These are phyloP conservation scores for Austrofundulus limnaeus DNA, from an alignment of 2,113 vertebrate species.

Conservation along the genomic window DNA sequence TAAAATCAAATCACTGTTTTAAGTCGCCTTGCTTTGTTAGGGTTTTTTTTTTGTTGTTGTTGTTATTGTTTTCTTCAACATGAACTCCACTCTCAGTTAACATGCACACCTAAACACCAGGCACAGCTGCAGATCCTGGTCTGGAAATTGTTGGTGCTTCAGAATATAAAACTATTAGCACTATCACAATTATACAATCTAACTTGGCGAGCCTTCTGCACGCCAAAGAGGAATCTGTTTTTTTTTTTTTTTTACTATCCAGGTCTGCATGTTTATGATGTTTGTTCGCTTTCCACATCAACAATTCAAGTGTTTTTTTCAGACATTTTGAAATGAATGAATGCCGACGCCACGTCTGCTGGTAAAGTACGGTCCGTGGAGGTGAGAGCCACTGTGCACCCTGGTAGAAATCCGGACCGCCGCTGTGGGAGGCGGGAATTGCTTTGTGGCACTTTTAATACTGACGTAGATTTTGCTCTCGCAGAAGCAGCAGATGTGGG, in stretches of 20 bases:
- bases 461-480: slow-evolving; percentile 61
- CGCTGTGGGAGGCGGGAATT: slow-evolving; percentile 16
- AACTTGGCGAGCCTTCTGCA: slow-evolving; percentile 27
- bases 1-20: slow-evolving; percentile 13
- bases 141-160: slow-evolving; percentile 22
- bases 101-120: slow-evolving; percentile 43
- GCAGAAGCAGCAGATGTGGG: slow-evolving; percentile 37
- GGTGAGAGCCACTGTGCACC: slow-evolving; percentile 26
- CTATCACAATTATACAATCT: slow-evolving; percentile 36
- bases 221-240: slow-evolving; percentile 16
- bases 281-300: slow-evolving; percentile 42
- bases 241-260: slow-evolving; percentile 13
- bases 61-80: slow-evolving; percentile 12
- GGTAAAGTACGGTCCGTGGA: slow-evolving; percentile 8
- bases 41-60: background rate
- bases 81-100: slow-evolving; percentile 10
- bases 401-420: slow-evolving; percentile 13
- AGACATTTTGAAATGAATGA: slow-evolving; percentile 18
- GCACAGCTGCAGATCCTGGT: slow-evolving; percentile 14
- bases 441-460: slow-evolving; percentile 62
- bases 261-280: slow-evolving; percentile 9
- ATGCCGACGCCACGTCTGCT: slow-evolving; percentile 15
- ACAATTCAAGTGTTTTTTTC: slow-evolving; percentile 45
- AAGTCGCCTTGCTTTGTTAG: slow-evolving; percentile 9
- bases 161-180: slow-evolving; percentile 37